Conservation (phyloP, 1,140 invertebrate species). For the Panagrolaimus sp. region DNA sequence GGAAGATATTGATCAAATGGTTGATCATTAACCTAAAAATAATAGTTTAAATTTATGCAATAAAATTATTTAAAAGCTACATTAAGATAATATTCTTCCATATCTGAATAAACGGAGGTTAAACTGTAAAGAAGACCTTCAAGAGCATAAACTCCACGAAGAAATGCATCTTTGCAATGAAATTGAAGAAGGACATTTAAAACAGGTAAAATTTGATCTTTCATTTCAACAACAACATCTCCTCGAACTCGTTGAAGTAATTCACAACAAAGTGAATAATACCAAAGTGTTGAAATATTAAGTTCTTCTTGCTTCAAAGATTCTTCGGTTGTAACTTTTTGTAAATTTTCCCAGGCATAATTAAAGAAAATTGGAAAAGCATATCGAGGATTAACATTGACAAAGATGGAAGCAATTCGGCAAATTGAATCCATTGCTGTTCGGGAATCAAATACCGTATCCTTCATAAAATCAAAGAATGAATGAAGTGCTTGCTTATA, state of each 20-base stretch:
- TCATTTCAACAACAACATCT: conserved; percentile 20
- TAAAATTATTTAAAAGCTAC: conserved; percentile 65
- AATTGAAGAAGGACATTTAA: conserved; percentile 27
- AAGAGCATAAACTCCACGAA: background rate
- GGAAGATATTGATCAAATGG: conserved; percentile 71
- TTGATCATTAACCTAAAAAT: conserved; percentile 61
- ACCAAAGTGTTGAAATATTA: conserved; percentile 30
- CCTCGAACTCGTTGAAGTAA: conserved; percentile 26
- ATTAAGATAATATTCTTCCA: conserved; percentile 62
- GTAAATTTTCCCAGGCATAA: conserved; percentile 42
- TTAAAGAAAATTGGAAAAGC: conserved; percentile 50
- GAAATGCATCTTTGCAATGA: conserved; percentile 14
- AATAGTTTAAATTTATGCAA: too few relatives aligned
- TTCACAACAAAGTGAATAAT: conserved; percentile 18
- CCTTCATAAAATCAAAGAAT: conserved; percentile 70
- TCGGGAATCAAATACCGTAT: conserved; percentile 73
- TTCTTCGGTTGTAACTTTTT: conserved; percentile 62
- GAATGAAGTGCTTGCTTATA: conserved; percentile 71
- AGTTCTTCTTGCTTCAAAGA: conserved; percentile 36
- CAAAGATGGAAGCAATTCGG: conserved; percentile 69
- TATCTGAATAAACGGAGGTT: background rate
- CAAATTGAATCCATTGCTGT: conserved; percentile 74
- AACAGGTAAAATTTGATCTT: conserved; percentile 27
- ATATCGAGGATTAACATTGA: conserved; percentile 71
- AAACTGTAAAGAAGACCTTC: background rate